Conservation (phyloP, 2,113 vertebrate genomes). For the Pseudolaguvia tuberculata region DNA sequence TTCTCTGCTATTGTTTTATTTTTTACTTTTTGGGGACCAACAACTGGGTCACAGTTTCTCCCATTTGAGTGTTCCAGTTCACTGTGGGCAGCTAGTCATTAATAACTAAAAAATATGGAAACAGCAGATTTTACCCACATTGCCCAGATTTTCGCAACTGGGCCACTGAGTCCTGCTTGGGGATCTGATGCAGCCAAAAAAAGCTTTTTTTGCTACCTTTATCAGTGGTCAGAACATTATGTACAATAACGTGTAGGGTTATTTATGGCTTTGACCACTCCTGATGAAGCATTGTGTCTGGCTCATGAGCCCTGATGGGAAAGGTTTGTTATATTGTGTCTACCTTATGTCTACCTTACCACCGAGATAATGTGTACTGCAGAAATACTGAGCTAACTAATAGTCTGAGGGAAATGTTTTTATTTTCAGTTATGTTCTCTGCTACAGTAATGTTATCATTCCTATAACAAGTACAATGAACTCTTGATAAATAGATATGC, state of each 20-base stretch:
- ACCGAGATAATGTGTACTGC: background rate
- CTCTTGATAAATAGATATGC: background rate
- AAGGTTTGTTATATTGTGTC: background rate
- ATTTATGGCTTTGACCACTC: background rate
- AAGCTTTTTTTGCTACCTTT: background rate
- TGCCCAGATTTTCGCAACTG: background rate
- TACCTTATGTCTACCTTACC: background rate
- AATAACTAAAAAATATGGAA: slow-evolving; percentile 11
- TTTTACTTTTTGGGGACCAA: slow-evolving; percentile 4
- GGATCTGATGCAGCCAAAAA: background rate
- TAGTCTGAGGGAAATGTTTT: too few relatives aligned
- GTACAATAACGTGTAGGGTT: background rate
- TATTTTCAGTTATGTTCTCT: background rate
- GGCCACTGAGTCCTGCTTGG: slow-evolving; percentile 3
- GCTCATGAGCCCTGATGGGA: background rate
- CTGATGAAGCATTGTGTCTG: background rate
- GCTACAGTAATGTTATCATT: background rate
- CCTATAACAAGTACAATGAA: background rate
- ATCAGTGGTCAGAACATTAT: background rate
- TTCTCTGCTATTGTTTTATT: background rate
- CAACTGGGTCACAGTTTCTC: background rate
- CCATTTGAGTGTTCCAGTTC: background rate
- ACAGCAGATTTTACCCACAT: background rate
- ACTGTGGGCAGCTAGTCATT: background rate
- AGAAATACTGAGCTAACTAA: background rate